Evolutionary conservation across 2,797 vertebrate species (phyloP).

Genomic region (Notamacropus eugenii): DNA sequence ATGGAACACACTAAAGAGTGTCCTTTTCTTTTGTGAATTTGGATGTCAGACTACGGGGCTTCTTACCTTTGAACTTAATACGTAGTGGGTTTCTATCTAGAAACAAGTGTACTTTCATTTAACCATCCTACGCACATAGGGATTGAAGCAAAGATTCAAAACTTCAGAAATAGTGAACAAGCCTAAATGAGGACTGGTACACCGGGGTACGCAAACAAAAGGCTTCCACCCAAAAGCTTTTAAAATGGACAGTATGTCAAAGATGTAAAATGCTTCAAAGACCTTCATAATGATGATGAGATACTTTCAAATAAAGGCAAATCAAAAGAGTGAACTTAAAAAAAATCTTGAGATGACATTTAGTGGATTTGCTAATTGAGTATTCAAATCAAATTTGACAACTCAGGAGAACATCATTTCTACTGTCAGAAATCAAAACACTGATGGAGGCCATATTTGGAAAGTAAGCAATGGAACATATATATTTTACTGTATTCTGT

Average conservation of each 20-base stretch:
- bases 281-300: constrained; percentile 41
- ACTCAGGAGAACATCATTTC: constrained; percentile 61
- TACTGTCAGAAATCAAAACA: constrained; percentile 71
- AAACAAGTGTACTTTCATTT: constrained; percentile 4
- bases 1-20: not conserved
- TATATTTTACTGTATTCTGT: constrained; percentile 53
- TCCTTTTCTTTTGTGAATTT: not conserved
- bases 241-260: constrained; percentile 55
- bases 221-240: constrained; percentile 33
- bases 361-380: constrained; percentile 58
- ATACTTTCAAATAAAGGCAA: constrained; percentile 52
- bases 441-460: constrained; percentile 58
- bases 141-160: constrained; percentile 50
- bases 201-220: constrained; percentile 34
- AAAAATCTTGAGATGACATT: constrained; percentile 57
- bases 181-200: constrained; percentile 51
- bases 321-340: constrained; percentile 33
- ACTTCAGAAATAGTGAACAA: constrained; percentile 13
- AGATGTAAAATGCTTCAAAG: constrained; percentile 46
- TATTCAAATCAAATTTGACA: constrained; percentile 72
- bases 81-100: not conserved
- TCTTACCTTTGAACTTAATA: not conserved
- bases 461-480: constrained; percentile 63
- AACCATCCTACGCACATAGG: constrained; percentile 22
- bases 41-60: not conserved